Conservation (phyloP, 1,140 invertebrate genomes). For the Drosophila guanche region DNA sequence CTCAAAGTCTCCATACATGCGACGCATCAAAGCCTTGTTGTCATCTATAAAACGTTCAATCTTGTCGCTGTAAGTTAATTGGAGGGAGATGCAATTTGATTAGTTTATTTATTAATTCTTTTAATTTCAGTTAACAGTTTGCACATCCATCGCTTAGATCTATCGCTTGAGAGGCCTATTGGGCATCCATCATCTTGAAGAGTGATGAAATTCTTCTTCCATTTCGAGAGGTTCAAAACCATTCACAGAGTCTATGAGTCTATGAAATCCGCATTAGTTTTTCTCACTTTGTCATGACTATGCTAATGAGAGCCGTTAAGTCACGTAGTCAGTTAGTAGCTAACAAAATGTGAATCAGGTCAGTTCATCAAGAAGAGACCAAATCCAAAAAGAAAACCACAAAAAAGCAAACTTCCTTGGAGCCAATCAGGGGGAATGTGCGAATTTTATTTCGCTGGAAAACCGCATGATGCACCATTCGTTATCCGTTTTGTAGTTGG, state of each 20-base stretch:
- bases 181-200: no score
- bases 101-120: no score
- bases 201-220: no score
- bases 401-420: conserved; percentile 44
- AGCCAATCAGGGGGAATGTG: conserved; percentile 7
- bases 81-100: neutral
- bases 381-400: conserved; percentile 23
- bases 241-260: no score
- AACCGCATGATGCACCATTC: neutral
- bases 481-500: conserved; percentile 16
- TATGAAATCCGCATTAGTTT: conserved; percentile 32
- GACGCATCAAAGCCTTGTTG: conserved; percentile 95
- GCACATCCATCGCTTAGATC: no score
- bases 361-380: conserved; percentile 10
- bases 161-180: no score
- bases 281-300: conserved; percentile 13
- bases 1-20: conserved; percentile 95
- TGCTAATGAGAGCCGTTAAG: conserved; percentile 31
- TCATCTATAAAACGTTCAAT: conserved; percentile 96
- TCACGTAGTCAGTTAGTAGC: conserved; percentile 1
- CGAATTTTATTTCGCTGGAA: conserved; percentile 11
- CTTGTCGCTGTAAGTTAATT: conserved; percentile 87
- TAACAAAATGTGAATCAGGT: conserved; percentile 41
- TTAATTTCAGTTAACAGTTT: no score
- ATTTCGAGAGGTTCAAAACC: no score